Evolutionary conservation across 2,113 vertebrate genomes (phyloP).

Genomic region (Ranitomeya variabilis): DNA sequence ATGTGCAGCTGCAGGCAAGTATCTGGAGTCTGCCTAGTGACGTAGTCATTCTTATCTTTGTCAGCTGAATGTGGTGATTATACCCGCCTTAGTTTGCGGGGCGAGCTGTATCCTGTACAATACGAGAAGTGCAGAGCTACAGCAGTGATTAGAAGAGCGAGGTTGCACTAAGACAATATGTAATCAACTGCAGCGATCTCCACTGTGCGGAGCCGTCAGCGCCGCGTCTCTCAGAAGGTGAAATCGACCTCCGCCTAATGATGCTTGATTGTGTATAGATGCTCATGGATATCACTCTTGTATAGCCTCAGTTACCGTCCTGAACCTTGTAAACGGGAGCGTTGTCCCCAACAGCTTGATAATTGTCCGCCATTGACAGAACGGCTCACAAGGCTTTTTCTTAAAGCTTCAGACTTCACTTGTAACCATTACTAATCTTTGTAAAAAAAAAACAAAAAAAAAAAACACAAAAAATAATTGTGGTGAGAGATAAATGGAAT

Average conservation of each 20-base stretch:
- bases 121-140: background rate
- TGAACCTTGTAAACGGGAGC: background rate
- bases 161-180: background rate
- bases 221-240: too few relatives aligned
- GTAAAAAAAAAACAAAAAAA: too few relatives aligned
- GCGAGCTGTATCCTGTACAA: background rate
- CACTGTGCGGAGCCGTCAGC: background rate
- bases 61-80: slow-evolving; percentile 1
- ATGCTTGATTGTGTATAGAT: background rate
- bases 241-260: background rate
- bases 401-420: too few relatives aligned
- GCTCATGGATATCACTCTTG: background rate
- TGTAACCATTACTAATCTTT: too few relatives aligned
- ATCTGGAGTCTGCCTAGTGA: background rate
- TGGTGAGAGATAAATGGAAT: too few relatives aligned
- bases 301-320: background rate
- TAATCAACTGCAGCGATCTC: background rate
- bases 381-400: too few relatives aligned
- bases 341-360: background rate
- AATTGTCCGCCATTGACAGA: background rate
- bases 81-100: background rate
- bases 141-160: background rate
- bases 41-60: background rate
- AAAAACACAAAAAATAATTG: too few relatives aligned
- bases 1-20: slow-evolving; percentile 17